Percentiles rank a stretch among this genome's conserved stretches.
Conservation (phyloP, 2,797 vertebrate species). For the Clarias pachynema region DNA sequence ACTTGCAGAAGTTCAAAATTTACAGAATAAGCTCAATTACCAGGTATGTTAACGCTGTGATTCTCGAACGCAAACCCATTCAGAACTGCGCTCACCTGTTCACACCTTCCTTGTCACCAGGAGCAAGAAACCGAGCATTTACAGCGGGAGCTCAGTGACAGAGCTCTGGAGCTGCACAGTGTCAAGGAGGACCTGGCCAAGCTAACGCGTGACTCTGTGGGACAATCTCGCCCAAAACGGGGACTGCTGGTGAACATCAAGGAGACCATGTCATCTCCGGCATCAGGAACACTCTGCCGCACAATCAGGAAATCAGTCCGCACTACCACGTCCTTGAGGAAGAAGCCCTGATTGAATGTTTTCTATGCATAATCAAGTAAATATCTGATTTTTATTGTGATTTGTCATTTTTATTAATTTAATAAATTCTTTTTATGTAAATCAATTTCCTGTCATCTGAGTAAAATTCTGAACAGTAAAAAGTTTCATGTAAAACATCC, state of each 20-base stretch:
- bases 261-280: constrained; percentile 75
- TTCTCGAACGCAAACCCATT: background rate
- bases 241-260: constrained; percentile 83
- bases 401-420: constrained; percentile 20
- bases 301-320: constrained; percentile 63
- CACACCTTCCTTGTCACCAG: constrained; percentile 56
- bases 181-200: constrained; percentile 73
- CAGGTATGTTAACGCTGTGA: constrained; percentile 62
- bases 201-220: constrained; percentile 59
- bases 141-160: constrained; percentile 67
- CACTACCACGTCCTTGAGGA: constrained; percentile 58
- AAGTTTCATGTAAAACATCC: background rate
- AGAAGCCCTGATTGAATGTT: constrained; percentile 45
- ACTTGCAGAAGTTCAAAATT: constrained; percentile 61
- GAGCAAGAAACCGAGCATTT: constrained; percentile 70
- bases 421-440: constrained; percentile 22
- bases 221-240: constrained; percentile 70
- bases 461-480: background rate
- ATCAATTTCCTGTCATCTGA: constrained; percentile 68
- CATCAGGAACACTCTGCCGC: constrained; percentile 61
- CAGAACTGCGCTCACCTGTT: background rate
- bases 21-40: constrained; percentile 61
- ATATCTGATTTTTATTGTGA: constrained; percentile 1
- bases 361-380: background rate
- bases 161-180: constrained; percentile 71